Evolutionary conservation across 2,113 vertebrate species (phyloP).

Genomic region (Eira barbara): DNA sequence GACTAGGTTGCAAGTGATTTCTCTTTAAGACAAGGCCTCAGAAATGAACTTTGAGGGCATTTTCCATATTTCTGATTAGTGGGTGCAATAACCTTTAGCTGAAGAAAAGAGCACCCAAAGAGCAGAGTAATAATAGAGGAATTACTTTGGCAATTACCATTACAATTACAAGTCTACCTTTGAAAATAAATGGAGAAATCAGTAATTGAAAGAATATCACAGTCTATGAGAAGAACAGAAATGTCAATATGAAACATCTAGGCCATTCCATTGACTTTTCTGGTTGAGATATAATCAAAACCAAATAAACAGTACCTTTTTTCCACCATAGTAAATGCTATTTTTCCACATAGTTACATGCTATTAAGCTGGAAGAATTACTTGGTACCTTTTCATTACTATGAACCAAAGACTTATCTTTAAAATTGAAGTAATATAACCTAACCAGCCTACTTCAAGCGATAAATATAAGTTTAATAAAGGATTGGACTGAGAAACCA

Average conservation of each 20-base stretch:
- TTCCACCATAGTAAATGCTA: neutral
- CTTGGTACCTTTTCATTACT: neutral
- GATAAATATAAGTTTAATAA: neutral
- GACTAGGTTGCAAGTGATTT: neutral
- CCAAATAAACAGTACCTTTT: neutral
- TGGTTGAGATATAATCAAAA: neutral
- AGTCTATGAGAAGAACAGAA: neutral
- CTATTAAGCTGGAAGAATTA: neutral
- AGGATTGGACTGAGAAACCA: neutral
- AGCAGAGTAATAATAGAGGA: constrained; percentile 39
- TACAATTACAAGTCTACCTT: neutral
- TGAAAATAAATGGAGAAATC: neutral
- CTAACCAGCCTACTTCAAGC: neutral
- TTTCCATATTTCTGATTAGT: constrained; percentile 47
- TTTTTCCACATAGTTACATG: neutral
- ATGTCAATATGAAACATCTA: neutral
- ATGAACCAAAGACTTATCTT: neutral
- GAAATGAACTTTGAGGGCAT: constrained; percentile 45
- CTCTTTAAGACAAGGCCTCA: constrained; percentile 36
- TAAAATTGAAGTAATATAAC: neutral
- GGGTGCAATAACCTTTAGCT: constrained; percentile 29
- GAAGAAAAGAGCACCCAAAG: constrained; percentile 54
- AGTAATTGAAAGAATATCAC: neutral
- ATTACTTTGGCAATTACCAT: constrained; percentile 32
- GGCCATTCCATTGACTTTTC: neutral